A percentile compares a stretch with the other conserved stretches of the same genome.
Evolutionary conservation across 2,888 invertebrate species (phyloP).

Genomic region (Cosmia trapezina): DNA sequence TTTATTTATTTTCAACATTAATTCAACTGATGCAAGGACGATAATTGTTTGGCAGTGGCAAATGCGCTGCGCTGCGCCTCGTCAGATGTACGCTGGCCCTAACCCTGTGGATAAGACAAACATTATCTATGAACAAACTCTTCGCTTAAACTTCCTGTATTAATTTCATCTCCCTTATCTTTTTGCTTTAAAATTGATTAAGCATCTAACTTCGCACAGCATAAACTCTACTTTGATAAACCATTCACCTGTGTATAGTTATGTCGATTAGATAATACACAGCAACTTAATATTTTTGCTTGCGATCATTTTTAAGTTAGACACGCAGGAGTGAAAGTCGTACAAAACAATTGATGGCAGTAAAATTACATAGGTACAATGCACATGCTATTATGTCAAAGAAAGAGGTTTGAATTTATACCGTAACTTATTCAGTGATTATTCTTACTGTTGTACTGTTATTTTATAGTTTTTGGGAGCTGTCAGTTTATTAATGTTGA

Average conservation of each 20-base stretch:
- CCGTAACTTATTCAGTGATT: constrained; percentile 8
- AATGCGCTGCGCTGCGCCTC: too few relatives aligned
- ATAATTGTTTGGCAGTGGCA: too few relatives aligned
- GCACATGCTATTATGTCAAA: constrained; percentile 3
- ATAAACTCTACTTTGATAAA: constrained; percentile 11
- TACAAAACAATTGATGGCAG: constrained; percentile 24
- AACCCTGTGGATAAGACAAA: background rate
- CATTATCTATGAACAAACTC: background rate
- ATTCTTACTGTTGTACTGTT: background rate
- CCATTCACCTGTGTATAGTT: background rate
- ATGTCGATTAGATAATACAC: constrained; percentile 22
- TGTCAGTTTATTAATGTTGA: background rate
- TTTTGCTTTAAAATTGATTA: background rate
- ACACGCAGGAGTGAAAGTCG: constrained; percentile 55
- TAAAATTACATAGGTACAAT: constrained; percentile 18
- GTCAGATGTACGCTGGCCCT: too few relatives aligned
- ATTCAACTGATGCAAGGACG: too few relatives aligned
- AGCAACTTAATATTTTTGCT: constrained; percentile 29
- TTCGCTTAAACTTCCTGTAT: background rate
- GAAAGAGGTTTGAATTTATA: constrained; percentile 16
- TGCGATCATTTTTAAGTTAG: constrained; percentile 35
- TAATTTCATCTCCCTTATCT: background rate
- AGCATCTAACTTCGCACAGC: background rate
- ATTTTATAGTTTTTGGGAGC: background rate
- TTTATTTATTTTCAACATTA: too few relatives aligned